These are phyloP conservation scores for Pelochelys cantorii DNA, from an alignment of 2,797 vertebrate species.

Conservation along the genomic window DNA sequence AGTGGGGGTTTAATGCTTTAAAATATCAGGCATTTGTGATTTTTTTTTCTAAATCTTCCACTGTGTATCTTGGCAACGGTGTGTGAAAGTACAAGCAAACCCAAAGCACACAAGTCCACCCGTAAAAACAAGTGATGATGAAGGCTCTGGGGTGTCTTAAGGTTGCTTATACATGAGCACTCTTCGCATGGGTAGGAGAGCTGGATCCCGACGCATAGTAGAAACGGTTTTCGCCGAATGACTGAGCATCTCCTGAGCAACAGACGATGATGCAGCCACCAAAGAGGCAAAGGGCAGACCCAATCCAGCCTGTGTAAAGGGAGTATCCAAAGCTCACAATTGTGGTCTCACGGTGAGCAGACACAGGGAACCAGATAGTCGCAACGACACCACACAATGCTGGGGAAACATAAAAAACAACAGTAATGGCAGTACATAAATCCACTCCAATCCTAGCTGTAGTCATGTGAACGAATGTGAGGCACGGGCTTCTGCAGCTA, in stretches of 20 bases:
- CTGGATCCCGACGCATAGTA: constrained; percentile 92
- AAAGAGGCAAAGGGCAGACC: constrained; percentile 89
- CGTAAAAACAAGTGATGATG: constrained; percentile 51
- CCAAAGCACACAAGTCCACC: constrained; percentile 56
- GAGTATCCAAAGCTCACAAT: constrained; percentile 97
- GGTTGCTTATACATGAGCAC: constrained; percentile 90
- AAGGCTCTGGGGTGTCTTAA: constrained; percentile 30
- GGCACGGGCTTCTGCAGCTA: not conserved
- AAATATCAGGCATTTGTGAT: constrained; percentile 59
- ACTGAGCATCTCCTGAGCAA: constrained; percentile 87
- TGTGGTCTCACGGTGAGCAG: constrained; percentile 88
- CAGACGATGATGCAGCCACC: constrained; percentile 90
- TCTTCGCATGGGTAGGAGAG: constrained; percentile 95
- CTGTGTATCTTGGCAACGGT: constrained; percentile 51
- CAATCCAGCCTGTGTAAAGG: constrained; percentile 95
- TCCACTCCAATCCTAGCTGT: fast-evolving
- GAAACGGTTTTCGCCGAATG: constrained; percentile 92
- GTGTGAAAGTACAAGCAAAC: constrained; percentile 43
- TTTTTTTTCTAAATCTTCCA: constrained; percentile 66
- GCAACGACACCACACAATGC: constrained; percentile 90
- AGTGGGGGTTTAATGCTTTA: constrained; percentile 46
- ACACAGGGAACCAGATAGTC: constrained; percentile 96
- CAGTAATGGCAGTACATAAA: fast-evolving
- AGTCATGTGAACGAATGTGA: fast-evolving
- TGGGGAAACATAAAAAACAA: constrained; percentile 71